Conservation (phyloP, 1,140 invertebrate species). For the Ceratina australensis region DNA sequence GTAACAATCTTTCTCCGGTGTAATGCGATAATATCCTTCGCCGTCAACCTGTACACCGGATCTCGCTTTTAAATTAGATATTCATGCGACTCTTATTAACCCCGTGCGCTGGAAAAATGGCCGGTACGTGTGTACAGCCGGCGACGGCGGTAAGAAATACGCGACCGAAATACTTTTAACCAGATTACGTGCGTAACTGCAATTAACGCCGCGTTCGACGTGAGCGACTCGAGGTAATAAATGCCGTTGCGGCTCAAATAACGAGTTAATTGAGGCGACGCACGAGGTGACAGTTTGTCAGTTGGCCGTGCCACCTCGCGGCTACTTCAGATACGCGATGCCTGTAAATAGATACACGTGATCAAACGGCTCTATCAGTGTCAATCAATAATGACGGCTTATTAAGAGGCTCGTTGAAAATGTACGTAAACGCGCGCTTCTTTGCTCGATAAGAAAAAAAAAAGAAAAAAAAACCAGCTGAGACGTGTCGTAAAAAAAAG, state of each 20-base stretch:
- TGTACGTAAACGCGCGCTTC: slow-evolving; percentile 26
- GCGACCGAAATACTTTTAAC: no score
- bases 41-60: no score
- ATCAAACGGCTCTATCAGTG: slow-evolving; percentile 55
- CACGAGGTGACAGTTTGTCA: slow-evolving; percentile 56
- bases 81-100: no score
- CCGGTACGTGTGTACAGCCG: no score
- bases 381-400: slow-evolving; percentile 55
- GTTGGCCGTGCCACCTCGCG: slow-evolving; percentile 16
- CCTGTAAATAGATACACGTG: slow-evolving; percentile 26
- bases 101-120: no score
- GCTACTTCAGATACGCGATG: slow-evolving; percentile 1
- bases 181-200: no score
- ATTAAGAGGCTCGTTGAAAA: slow-evolving; percentile 52
- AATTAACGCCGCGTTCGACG: not conserved
- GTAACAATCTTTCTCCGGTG: no score
- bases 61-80: no score
- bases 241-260: slow-evolving; percentile 37
- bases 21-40: no score
- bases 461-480: not conserved
- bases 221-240: slow-evolving; percentile 35
- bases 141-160: no score
- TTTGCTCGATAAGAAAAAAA: slow-evolving; percentile 2
- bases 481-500: not conserved
- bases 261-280: slow-evolving; percentile 54